Base-by-base conservation (phyloP, 2,888 invertebrate species). In the Tolmerus cingulatus region DNA sequence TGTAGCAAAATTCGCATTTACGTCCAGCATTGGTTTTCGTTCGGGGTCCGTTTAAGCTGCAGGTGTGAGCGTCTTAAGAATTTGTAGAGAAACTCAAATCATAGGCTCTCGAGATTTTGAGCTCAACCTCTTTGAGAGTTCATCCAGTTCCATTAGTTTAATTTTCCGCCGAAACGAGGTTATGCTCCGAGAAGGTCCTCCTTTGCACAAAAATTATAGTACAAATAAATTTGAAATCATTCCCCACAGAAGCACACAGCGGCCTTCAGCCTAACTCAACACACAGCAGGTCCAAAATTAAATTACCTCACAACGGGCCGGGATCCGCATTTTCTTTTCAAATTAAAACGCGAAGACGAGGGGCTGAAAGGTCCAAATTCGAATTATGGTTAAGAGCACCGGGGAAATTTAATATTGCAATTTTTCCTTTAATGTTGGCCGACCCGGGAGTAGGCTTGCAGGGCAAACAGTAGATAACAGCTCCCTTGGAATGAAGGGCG, bases 331-430 rank as follows among this genome's bases (percentile, higher is more conserved):
- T 66, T 66, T 66, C 66, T 66, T 66, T 66, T 66, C 66, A 66
- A 66, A 66, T 66, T 66, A 66, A 66, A 66, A 66, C 23, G 66
- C 66, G 66, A 66, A 66, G 66, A 66, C 66, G 66, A 66, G 66
- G 66, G 66, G 27, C 66, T 66, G 27, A 66, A 66, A 66, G 66
- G 66, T 27, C 66, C 66, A 66, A 66, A 66, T 66, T 66, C 66
- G 66, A 66, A 66, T 66, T 66, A 66, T 66, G 66, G 66, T 66
- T 66, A 66, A 66, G 66, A 66, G 66, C 66, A 66, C 66, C 66
- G 27, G 66, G 57, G 66, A 79, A 79, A 79, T 46, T 79, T 40
- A 79, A 79, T 66, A 66, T 66, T 66, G 66, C 66, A 66, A 66
- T 66, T 66, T 66, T 66, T 66, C 66, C 27, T 27, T 66, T 66